Evolutionary conservation across 2,888 invertebrate genomes (phyloP), one percentile per base, ranked within the genome.

Genomic region (Zelleria hepariella): DNA sequence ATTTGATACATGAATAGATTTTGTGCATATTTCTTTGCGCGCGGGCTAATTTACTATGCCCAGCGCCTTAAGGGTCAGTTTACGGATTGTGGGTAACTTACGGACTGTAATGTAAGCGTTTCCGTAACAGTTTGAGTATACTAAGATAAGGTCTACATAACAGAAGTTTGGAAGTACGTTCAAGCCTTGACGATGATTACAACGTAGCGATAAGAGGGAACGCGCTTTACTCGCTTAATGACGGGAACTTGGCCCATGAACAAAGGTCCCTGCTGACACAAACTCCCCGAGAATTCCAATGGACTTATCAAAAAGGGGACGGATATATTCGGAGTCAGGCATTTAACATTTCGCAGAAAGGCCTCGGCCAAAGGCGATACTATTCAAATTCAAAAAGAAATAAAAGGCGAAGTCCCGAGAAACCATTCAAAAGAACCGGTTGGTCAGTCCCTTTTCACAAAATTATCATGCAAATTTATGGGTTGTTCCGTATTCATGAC

Each of bases 401-500:
- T 42, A 42, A 42, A 32, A 32, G 32, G 32, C 32, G 4, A 66
- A 65, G 62, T 65, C 10, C 23, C 20, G 51, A 23, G 51, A 51
- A 51, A 18, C 1, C 49, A 20, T 49, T 49, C 21, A 49, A 20
- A 5, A 8, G 10, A 51, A 18, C 51, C 51, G 51, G 18, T 51
- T 51, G 51, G 23, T 51, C 21, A 51, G 10, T 42, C 32, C 32
- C 32, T 42, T 51, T 20, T 49, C n/a, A 5, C 2, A 54, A 78
- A 73, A 80, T 80, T 77, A 77, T 70, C 72, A 83, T 82, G 83
- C 76, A 78, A 84, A 80, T 83, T 77, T n/a, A n/a, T n/a, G n/a
- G n/a, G n/a, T n/a, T n/a, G n/a, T n/a, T n/a, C n/a, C n/a, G n/a
- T n/a, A n/a, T n/a, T n/a, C n/a, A n/a, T n/a, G n/a, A n/a, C n/a